These are phyloP conservation scores for Thaumatotibia leucotreta DNA, from an alignment of 1,140 invertebrate genomes.

Conservation along the genomic window DNA sequence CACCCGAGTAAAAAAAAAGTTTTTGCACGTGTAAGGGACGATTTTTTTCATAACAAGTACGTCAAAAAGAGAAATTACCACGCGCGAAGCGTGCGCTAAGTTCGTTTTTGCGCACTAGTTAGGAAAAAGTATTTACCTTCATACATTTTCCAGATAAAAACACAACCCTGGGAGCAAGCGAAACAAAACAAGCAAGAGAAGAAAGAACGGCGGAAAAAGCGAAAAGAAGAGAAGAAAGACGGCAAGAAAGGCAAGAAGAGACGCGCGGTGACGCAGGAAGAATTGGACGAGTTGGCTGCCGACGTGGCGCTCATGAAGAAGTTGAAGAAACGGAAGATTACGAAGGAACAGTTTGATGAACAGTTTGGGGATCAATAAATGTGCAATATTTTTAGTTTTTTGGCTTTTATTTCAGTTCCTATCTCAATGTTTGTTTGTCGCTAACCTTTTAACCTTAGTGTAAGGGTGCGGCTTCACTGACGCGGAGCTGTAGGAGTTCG, in stretches of 20 bases:
- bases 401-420: neutral
- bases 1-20: no score
- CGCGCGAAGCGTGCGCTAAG: no score
- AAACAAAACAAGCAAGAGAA: conserved; percentile 86
- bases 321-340: conserved; percentile 90
- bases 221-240: conserved; percentile 66
- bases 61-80: no score
- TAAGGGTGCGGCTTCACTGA: no score
- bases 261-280: conserved; percentile 81
- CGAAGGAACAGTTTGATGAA: conserved; percentile 79
- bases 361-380: conserved; percentile 69
- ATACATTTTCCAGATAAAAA: conserved; percentile 66
- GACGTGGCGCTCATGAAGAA: conserved; percentile 93
- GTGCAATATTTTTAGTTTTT: conserved; percentile 13
- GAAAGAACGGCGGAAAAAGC: conserved; percentile 78
- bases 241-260: conserved; percentile 74
- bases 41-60: no score
- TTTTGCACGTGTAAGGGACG: no score
- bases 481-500: no score
- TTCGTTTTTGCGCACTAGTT: no score
- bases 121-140: no score
- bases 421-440: no score
- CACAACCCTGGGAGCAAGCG: conserved; percentile 87
- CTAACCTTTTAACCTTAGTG: no score
- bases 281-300: conserved; percentile 89